Percentiles rank a stretch among this genome's conserved stretches.
Evolutionary conservation across 2,113 vertebrate species (phyloP).

Genomic region (Pogonocichla stellata): DNA sequence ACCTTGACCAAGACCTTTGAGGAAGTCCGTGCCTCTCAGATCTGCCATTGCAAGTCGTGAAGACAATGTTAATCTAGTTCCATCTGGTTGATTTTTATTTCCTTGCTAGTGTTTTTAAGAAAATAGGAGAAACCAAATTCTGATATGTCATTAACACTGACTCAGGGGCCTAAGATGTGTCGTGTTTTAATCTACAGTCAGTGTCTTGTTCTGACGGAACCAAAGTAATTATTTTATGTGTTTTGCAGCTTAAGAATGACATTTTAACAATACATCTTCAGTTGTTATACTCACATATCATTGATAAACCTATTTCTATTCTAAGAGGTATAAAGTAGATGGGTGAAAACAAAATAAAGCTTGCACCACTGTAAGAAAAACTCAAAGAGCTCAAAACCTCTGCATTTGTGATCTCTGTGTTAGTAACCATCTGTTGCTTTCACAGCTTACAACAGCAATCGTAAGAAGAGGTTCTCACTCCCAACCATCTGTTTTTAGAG

Average conservation of each 20-base stretch:
- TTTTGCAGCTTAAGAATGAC: not conserved
- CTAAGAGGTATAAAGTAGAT: not conserved
- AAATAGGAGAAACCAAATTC: not conserved
- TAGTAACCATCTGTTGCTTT: slow-evolving; percentile 68
- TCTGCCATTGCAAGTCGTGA: not conserved
- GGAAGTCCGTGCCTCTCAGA: not conserved
- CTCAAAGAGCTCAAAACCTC: slow-evolving; percentile 19
- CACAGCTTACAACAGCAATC: slow-evolving; percentile 39
- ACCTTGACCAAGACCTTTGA: not conserved
- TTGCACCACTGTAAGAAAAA: slow-evolving; percentile 8
- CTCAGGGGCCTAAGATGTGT: not conserved
- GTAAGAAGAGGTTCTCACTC: slow-evolving; percentile 49
- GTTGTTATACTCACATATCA: not conserved
- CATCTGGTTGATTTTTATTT: not conserved
- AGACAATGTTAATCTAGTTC: not conserved
- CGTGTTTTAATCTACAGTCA: not conserved
- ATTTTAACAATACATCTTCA: not conserved
- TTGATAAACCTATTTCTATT: not conserved
- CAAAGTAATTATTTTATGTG: not conserved
- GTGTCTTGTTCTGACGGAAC: not conserved
- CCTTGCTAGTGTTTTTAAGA: not conserved
- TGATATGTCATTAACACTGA: not conserved
- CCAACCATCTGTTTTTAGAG: slow-evolving; percentile 72
- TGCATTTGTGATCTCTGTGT: slow-evolving; percentile 23
- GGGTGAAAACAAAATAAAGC: not conserved